Conservation (phyloP, 2,888 invertebrate genomes). For the Incurvaria masculella region DNA sequence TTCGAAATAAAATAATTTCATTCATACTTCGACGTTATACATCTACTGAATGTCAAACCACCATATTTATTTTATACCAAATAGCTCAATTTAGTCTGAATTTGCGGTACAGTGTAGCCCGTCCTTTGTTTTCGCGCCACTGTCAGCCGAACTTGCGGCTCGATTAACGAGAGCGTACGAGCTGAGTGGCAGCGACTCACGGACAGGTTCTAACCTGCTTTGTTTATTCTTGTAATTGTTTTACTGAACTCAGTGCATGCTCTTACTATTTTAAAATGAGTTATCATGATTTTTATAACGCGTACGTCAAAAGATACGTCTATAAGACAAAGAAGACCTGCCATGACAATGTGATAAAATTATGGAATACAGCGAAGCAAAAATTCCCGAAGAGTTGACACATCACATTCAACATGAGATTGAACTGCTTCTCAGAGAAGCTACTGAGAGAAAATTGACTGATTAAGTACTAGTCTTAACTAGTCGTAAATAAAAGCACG, state of each 20-base stretch:
- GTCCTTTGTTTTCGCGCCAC: conserved; percentile 9
- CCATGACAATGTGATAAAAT: conserved; percentile 12
- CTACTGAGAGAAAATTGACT: conserved; percentile 14
- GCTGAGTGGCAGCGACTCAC: no score
- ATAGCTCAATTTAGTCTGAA: conserved; percentile 11
- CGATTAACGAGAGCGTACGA: no score
- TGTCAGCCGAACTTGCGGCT: no score
- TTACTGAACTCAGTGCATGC: conserved; percentile 10
- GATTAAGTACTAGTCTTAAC: no score
- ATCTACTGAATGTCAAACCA: conserved; percentile 12
- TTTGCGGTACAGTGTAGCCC: conserved; percentile 10
- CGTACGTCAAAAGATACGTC: conserved; percentile 12
- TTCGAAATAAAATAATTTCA: conserved; percentile 11
- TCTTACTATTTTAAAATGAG: conserved; percentile 11
- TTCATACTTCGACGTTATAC: conserved; percentile 13
- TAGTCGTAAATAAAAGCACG: no score
- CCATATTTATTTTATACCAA: conserved; percentile 11
- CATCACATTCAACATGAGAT: conserved; percentile 17
- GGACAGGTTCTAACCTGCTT: no score
- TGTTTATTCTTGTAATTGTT: conserved; percentile 5
- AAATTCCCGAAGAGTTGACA: conserved; percentile 15
- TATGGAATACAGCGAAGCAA: no score
- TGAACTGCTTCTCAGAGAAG: conserved; percentile 15
- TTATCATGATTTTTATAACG: conserved; percentile 11
- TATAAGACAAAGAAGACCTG: conserved; percentile 17